Evolutionary conservation across 2,797 vertebrate species (phyloP).

Genomic region (Scolopax bukidnonensis): DNA sequence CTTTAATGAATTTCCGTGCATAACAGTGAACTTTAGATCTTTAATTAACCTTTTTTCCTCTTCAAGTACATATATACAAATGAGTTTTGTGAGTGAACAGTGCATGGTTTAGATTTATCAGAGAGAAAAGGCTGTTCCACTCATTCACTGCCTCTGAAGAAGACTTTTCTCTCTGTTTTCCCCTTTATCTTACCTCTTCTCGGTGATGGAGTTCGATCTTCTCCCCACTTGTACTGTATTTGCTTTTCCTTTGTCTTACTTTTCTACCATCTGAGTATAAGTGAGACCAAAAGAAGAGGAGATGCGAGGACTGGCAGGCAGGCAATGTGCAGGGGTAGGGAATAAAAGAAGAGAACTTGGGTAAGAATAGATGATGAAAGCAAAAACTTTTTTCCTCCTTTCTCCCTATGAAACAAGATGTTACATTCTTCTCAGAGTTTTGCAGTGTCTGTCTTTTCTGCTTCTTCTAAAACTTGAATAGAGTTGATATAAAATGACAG

Average conservation of each 20-base stretch:
- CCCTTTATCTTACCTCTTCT: not conserved
- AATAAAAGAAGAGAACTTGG: not conserved
- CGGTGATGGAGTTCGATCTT: not conserved
- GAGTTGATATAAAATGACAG: not conserved
- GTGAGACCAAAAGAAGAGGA: not conserved
- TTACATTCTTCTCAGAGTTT: not conserved
- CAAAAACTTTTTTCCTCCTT: not conserved
- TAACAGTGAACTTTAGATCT: not conserved
- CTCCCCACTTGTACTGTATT: not conserved
- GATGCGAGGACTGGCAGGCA: not conserved
- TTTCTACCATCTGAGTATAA: not conserved
- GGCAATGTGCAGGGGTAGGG: not conserved
- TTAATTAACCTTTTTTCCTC: not conserved
- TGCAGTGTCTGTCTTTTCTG: not conserved
- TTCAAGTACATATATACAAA: not conserved
- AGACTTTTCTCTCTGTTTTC: not conserved
- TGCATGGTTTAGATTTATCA: not conserved
- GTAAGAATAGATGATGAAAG: not conserved
- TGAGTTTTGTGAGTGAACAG: not conserved
- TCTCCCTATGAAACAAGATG: not conserved
- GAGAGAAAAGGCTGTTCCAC: not conserved
- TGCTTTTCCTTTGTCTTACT: not conserved
- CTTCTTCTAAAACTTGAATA: not conserved
- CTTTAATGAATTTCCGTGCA: not conserved
- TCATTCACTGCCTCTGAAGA: not conserved